Conservation (phyloP, 2,113 vertebrate genomes). For the Ictidomys tridecemlineatus region DNA sequence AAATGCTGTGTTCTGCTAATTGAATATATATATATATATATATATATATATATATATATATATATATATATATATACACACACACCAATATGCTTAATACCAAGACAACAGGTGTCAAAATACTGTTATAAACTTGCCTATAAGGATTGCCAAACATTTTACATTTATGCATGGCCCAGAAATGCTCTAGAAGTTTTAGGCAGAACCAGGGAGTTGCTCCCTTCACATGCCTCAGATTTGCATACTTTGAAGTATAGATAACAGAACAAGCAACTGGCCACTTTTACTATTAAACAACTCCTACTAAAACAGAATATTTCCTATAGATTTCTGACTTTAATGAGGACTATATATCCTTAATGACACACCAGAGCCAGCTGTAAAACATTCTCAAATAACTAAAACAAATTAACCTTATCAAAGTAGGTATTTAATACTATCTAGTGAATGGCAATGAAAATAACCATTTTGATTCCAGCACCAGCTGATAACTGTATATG, state of each 20-base stretch:
- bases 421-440: neutral
- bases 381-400: slow-evolving; percentile 8
- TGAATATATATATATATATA: neutral
- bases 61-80: too few relatives aligned
- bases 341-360: neutral
- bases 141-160: neutral
- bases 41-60: too few relatives aligned
- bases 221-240: neutral
- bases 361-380: neutral
- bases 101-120: neutral
- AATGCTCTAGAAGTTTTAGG: neutral
- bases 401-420: neutral
- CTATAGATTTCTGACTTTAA: neutral
- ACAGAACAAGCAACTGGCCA: neutral
- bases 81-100: neutral
- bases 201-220: neutral
- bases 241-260: neutral
- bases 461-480: neutral
- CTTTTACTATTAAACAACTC: neutral
- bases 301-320: neutral
- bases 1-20: neutral
- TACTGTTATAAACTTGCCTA: neutral
- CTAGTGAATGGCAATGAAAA: neutral
- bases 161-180: neutral
- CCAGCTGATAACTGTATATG: neutral